These are phyloP conservation scores for Benthosema pterotum DNA, from an alignment of 2,797 vertebrate species.

Conservation along the genomic window DNA sequence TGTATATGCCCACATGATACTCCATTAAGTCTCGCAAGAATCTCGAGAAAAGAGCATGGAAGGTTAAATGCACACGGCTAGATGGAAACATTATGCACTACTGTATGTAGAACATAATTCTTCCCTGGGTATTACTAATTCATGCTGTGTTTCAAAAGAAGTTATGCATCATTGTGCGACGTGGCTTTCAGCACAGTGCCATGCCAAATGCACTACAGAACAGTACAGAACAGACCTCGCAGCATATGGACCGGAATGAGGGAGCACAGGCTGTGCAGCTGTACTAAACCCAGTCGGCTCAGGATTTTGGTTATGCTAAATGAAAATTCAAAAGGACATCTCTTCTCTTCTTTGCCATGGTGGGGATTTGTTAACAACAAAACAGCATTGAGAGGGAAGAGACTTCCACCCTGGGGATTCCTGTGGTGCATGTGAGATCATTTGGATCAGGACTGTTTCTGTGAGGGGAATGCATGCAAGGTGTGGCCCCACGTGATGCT, in stretches of 20 bases:
- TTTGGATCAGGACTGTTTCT: background rate
- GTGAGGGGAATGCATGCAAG: background rate
- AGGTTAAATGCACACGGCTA: background rate
- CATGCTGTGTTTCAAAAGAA: background rate
- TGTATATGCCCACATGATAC: too few relatives aligned
- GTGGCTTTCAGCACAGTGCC: background rate
- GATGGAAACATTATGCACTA: background rate
- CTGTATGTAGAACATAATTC: background rate
- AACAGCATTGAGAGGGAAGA: too few relatives aligned
- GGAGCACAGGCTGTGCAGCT: background rate
- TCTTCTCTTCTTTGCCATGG: too few relatives aligned
- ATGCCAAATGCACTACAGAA: background rate
- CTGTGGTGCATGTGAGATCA: background rate
- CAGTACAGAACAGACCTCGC: background rate
- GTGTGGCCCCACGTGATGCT: background rate
- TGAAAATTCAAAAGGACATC: background rate
- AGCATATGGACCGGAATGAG: background rate
- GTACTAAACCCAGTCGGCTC: background rate
- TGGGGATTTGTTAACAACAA: too few relatives aligned
- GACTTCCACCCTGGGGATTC: too few relatives aligned
- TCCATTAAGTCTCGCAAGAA: too few relatives aligned
- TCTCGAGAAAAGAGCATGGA: too few relatives aligned
- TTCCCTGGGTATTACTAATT: background rate
- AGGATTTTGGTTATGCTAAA: constrained; percentile 1
- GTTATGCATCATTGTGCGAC: constrained; percentile 2